Conservation (phyloP, 2,113 vertebrate species). For the Tretioscincus oriximinensis region DNA sequence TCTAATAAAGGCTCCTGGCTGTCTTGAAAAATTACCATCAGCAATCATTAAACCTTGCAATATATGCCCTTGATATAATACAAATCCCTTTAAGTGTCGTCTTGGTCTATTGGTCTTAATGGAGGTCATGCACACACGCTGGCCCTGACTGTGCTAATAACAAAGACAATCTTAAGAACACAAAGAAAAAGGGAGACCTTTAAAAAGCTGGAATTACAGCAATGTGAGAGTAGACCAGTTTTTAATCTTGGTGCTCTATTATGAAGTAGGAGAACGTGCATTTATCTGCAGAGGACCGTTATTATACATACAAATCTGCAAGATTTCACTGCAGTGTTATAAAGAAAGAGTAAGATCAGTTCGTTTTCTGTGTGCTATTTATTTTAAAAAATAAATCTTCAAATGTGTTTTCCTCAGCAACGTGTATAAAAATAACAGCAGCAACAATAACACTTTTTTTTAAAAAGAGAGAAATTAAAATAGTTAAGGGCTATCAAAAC, state of each 20-base stretch:
- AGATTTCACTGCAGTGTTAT: too few relatives aligned
- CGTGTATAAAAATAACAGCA: too few relatives aligned
- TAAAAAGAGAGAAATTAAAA: too few relatives aligned
- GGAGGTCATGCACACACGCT: slow-evolving; percentile 20
- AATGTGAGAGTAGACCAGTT: slow-evolving; percentile 1
- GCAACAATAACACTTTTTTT: too few relatives aligned
- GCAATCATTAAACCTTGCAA: slow-evolving; percentile 57
- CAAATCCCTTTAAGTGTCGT: slow-evolving; percentile 48
- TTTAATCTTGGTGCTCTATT: not conserved
- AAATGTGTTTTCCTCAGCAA: too few relatives aligned
- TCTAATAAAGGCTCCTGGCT: slow-evolving; percentile 43
- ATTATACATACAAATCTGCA: too few relatives aligned
- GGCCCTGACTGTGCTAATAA: slow-evolving; percentile 25
- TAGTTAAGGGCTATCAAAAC: too few relatives aligned
- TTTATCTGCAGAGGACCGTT: too few relatives aligned
- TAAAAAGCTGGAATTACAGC: not conserved
- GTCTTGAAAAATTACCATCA: slow-evolving; percentile 55
- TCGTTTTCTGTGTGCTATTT: too few relatives aligned
- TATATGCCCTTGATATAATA: slow-evolving; percentile 49
- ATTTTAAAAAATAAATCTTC: too few relatives aligned
- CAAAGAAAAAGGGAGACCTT: not conserved
- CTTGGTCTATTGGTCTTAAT: slow-evolving; percentile 52
- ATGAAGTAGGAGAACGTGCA: too few relatives aligned
- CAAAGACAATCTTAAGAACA: slow-evolving; percentile 42
- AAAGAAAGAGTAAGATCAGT: too few relatives aligned